Evolutionary conservation across 2,113 vertebrate genomes (phyloP), one percentile per base, ranked within the genome.

Genomic region (Mirounga angustirostris): DNA sequence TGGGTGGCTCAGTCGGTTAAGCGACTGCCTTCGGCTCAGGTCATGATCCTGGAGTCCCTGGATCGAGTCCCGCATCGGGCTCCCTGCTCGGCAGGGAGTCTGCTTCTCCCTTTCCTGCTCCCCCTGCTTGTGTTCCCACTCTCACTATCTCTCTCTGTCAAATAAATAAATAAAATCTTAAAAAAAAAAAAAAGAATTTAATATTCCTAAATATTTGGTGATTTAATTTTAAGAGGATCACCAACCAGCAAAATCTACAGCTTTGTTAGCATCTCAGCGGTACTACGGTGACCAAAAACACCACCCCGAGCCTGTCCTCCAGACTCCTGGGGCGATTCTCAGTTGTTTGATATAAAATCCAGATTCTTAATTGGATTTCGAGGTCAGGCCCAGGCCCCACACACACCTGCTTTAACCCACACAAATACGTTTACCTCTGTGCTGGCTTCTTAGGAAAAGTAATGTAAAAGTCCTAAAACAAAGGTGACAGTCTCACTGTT

Each of bases 161-260:
- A n/a, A n/a, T n/a, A n/a, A n/a, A n/a, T n/a, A n/a, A n/a, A n/a
- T n/a, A n/a, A n/a, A n/a, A n/a, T n/a, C n/a, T n/a, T n/a, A n/a
- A n/a, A n/a, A n/a, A n/a, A n/a, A n/a, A n/a, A n/a, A n/a, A n/a
- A n/a, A n/a, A n/a, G n/a, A n/a, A n/a, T n/a, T n/a, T n/a, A n/a
- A n/a, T n/a, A n/a, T n/a, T n/a, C n/a, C n/a, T n/a, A n/a, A 96
- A 74, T 61, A 74, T 36, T 79, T 46, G 74, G 61, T 69, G 30
- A 36, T 63, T 90, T 86, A 24, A 88, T 90, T 13, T 78, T 59
- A 13, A 46, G 85, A 82, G 50, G n/a, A 24, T 26, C 9, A 33
- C 9, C 33, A 40, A 82, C 28, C 56, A 43, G 78, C n/a, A 61
- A 58, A 67, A 9, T 15, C 21, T n/a, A 7, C 19, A 7, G 65